A percentile compares a stretch with the other conserved stretches of the same genome.
phyloP scores from a whole-genome alignment of 2,888 invertebrate genomes.

The Eupithecia abbreviata region DNA sequence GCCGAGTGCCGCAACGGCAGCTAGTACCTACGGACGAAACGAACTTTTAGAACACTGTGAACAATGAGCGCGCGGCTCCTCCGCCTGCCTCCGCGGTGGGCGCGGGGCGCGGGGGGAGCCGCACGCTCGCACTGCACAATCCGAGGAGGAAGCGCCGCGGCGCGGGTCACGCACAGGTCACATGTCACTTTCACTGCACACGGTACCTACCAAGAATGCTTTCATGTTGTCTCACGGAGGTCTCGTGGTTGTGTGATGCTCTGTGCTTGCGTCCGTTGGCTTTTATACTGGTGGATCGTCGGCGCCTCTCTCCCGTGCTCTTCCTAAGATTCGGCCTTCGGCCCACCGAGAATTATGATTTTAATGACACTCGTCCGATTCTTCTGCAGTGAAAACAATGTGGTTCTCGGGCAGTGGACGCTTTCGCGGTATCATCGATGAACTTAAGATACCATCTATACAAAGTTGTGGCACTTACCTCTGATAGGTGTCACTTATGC shows the following conservation, averaged over 20 bases:
- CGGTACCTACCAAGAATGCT: slow-evolving; percentile 83
- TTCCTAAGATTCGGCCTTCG: slow-evolving; percentile 83
- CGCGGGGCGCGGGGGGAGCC: slow-evolving; percentile 42
- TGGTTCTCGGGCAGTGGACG: slow-evolving; percentile 66
- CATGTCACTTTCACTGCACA: slow-evolving; percentile 80
- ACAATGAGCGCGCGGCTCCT: slow-evolving; percentile 46
- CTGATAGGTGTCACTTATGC: slow-evolving; percentile 23
- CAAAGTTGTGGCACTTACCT: slow-evolving; percentile 17
- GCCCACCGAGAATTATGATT: slow-evolving; percentile 82
- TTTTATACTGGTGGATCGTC: slow-evolving; percentile 74
- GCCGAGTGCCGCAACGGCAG: slow-evolving; percentile 83
- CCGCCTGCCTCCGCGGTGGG: not conserved
- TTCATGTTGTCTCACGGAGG: slow-evolving; percentile 83
- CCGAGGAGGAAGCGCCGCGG: slow-evolving; percentile 67
- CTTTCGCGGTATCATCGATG: slow-evolving; percentile 64
- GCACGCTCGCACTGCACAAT: slow-evolving; percentile 67
- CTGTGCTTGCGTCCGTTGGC: slow-evolving; percentile 65
- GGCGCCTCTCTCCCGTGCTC: slow-evolving; percentile 81
- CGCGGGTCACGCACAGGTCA: slow-evolving; percentile 74
- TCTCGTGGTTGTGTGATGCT: slow-evolving; percentile 81
- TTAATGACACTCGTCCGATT: slow-evolving; percentile 81
- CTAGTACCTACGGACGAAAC: slow-evolving; percentile 71
- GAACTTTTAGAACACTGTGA: slow-evolving; percentile 52
- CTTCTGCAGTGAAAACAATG: slow-evolving; percentile 81
- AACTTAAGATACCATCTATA: slow-evolving; percentile 21